A percentile compares a stretch with the other conserved stretches of the same genome.
Evolutionary conservation across 1,140 invertebrate species (phyloP).

Genomic region (Bombus impatiens): DNA sequence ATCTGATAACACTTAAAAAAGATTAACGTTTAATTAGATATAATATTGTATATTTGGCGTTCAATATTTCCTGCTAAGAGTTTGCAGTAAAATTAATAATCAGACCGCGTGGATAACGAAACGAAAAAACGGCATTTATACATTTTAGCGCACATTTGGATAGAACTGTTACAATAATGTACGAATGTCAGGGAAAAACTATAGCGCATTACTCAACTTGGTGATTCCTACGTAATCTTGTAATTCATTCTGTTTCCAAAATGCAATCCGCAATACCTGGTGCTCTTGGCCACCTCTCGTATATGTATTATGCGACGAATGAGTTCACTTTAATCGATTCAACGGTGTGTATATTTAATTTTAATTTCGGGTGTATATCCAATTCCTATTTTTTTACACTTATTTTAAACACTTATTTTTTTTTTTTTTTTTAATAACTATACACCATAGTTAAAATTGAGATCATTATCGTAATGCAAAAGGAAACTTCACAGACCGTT

Average conservation of each 20-base stretch:
- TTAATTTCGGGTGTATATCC: background rate
- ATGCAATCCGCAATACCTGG: background rate
- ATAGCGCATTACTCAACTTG: conserved; percentile 10
- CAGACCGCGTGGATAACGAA: background rate
- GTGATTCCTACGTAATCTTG: conserved; percentile 12
- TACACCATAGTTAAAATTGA: background rate
- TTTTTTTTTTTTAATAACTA: background rate
- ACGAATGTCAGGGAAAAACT: background rate
- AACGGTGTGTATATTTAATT: background rate
- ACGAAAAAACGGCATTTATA: background rate
- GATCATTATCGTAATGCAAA: background rate
- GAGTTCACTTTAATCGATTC: background rate
- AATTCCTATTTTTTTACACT: background rate
- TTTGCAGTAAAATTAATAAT: conserved; percentile 1
- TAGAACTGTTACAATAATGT: conserved; percentile 1
- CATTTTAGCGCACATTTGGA: conserved; percentile 4
- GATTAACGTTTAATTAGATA: background rate
- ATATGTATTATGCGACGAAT: background rate
- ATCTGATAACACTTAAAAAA: background rate
- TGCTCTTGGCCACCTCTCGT: background rate
- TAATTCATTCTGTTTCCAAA: conserved; percentile 28
- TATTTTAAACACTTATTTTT: background rate
- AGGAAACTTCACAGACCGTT: background rate
- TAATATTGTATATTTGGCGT: background rate
- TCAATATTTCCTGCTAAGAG: background rate